Percentiles rank a stretch among this genome's conserved stretches.
These are phyloP conservation scores for Cosmia trapezina DNA, from an alignment of 2,888 invertebrate genomes.

Conservation along the genomic window DNA sequence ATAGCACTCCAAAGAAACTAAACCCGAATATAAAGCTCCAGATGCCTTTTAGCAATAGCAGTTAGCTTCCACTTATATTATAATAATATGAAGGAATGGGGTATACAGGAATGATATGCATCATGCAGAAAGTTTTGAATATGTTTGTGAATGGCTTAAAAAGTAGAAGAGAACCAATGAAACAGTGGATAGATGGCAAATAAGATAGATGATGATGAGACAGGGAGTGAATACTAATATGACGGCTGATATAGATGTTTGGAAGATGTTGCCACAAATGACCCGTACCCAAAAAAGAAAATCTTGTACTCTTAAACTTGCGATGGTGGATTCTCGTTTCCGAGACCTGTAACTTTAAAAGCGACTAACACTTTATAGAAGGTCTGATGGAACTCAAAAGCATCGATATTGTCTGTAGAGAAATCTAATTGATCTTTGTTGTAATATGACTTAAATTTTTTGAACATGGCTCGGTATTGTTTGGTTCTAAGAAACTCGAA, in stretches of 20 bases:
- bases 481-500: background rate
- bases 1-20: background rate
- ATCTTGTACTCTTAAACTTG: conserved; percentile 30
- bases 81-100: background rate
- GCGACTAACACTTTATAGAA: conserved; percentile 72
- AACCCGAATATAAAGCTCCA: too few species aligned
- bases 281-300: background rate
- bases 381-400: conserved; percentile 75
- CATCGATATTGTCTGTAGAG: conserved; percentile 71
- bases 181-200: background rate
- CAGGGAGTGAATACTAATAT: background rate
- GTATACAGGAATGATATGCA: background rate
- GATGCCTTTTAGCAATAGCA: background rate
- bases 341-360: conserved; percentile 75
- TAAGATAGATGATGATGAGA: background rate
- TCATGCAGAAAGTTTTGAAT: background rate
- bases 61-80: too few species aligned
- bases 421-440: conserved; percentile 75
- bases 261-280: background rate
- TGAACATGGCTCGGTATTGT: conserved; percentile 59
- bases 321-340: conserved; percentile 51
- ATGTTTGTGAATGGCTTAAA: background rate
- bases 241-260: background rate
- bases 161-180: background rate
- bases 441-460: conserved; percentile 70